Conservation (phyloP, 2,797 vertebrate genomes). For the Sebastes melanostomus region DNA sequence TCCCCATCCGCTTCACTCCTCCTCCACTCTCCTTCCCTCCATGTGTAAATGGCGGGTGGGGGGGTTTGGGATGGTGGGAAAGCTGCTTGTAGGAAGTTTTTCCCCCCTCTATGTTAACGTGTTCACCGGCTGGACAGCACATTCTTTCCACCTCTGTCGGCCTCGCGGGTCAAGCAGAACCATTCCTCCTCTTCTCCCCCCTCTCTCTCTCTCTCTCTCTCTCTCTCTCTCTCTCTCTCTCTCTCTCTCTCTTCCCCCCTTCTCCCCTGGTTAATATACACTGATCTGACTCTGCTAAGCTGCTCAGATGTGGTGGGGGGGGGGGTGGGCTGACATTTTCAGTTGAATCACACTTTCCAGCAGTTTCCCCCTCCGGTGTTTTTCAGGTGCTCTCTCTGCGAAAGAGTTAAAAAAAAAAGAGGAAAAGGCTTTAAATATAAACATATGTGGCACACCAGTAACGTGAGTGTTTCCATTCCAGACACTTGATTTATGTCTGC, state of each 20-base stretch:
- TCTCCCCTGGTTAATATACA: conserved; percentile 36
- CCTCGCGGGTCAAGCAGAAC: conserved; percentile 80
- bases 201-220: neutral
- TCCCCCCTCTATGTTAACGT: conserved; percentile 72
- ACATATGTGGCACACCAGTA: conserved; percentile 70
- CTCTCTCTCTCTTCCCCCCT: neutral
- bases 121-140: conserved; percentile 82
- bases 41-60: conserved; percentile 53
- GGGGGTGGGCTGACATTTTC: conserved; percentile 42
- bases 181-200: conserved; percentile 47
- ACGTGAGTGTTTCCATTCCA: conserved; percentile 75
- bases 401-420: conserved; percentile 43
- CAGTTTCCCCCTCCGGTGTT: conserved; percentile 47
- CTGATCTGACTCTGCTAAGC: conserved; percentile 53
- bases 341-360: conserved; percentile 78
- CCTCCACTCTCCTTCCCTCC: conserved; percentile 35
- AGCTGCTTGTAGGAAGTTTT: conserved; percentile 69
- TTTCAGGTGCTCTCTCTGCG: conserved; percentile 61
- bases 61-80: conserved; percentile 65
- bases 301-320: conserved; percentile 41
- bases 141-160: conserved; percentile 84
- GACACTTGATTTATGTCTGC: conserved; percentile 69
- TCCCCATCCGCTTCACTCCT: conserved; percentile 37
- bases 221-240: neutral
- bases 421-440: conserved; percentile 72